Evolutionary conservation across 35 echinoderm and acorn worm genomes (phyloP).

Genomic region (Heliocidaris erythrogramma): DNA sequence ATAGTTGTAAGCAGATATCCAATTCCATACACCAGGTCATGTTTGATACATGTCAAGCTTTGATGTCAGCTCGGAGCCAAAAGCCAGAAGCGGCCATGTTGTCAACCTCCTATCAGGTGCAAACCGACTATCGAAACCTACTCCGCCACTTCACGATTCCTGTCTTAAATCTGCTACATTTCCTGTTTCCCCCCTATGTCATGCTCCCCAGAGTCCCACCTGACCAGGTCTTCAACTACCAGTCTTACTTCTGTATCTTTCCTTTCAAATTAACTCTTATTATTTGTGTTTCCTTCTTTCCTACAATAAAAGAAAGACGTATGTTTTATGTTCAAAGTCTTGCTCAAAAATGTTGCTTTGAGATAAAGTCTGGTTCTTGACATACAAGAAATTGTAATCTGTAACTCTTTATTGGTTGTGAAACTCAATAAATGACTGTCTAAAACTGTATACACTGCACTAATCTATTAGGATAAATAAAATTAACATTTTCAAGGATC

Average conservation of each 20-base stretch:
- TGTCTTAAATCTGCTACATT: constrained; percentile 11
- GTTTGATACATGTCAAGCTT: not conserved
- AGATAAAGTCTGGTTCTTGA: too few relatives aligned
- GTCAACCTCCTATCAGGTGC: not conserved
- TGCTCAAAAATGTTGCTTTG: too few relatives aligned
- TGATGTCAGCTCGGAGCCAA: not conserved
- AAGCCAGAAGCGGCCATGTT: not conserved
- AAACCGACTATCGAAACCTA: constrained; percentile 1
- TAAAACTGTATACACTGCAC: too few relatives aligned
- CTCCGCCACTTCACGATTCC: not conserved
- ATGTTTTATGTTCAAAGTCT: not conserved
- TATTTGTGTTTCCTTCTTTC: not conserved
- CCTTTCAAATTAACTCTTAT: not conserved
- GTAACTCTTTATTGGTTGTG: too few relatives aligned
- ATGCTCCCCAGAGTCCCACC: not conserved
- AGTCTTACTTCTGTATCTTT: not conserved
- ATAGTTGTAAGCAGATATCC: too few relatives aligned
- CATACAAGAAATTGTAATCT: too few relatives aligned
- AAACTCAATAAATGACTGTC: too few relatives aligned
- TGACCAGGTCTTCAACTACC: not conserved
- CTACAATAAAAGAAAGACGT: not conserved
- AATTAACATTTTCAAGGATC: too few relatives aligned
- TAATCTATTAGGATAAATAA: too few relatives aligned
- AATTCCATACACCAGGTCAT: too few relatives aligned
- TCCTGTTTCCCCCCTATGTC: not conserved